Base-by-base conservation (phyloP, 2,797 vertebrate species). In the Gouania willdenowi region DNA sequence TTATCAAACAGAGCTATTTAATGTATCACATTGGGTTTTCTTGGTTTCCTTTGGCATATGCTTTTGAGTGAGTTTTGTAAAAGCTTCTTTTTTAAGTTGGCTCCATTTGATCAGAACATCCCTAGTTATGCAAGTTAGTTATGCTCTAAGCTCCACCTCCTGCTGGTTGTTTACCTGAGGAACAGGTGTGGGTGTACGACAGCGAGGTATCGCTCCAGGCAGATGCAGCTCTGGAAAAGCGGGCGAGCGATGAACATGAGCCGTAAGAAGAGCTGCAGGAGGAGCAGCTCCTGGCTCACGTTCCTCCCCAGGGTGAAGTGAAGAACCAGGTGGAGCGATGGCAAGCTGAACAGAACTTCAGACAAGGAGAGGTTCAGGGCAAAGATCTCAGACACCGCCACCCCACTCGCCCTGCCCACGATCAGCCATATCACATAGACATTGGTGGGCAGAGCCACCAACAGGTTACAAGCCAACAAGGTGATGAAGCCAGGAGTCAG, bases 131-230 rank as follows among this genome's bases (percentile, higher is more conserved):
- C n/a, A n/a, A n/a, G n/a, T n/a, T n/a, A n/a, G n/a, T n/a, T n/a
- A n/a, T n/a, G n/a, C n/a, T n/a, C n/a, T n/a, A n/a, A n/a, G n/a
- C n/a, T n/a, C n/a, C n/a, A n/a, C n/a, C n/a, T n/a, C n/a, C n/a
- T n/a, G n/a, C n/a, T n/a, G n/a, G n/a, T n/a, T n/a, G n/a, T n/a
- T 22, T 30, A 41, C 41, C 61, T 58, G 29, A 58, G 18, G 13
- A 53, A 58, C 11, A 46, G 2, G 0, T 33, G 47, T 5, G 52
- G 60, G 22, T 57, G 52, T 21, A 57, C 37, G 28, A 47, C 52
- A 1, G 52, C 52, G 34, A 57, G n/a, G 43, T 36, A 65, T 6
- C 53, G 38, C 8, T 65, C 53, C 38, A 64, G 18, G n/a, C 52
- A 55, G 26, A 62, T 41, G 26, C 45, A 50, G 6, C 45, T 36